Evolutionary conservation across 2,888 invertebrate genomes (phyloP), one percentile per base, ranked within the genome.

Genomic region (Lasius fuliginosus): DNA sequence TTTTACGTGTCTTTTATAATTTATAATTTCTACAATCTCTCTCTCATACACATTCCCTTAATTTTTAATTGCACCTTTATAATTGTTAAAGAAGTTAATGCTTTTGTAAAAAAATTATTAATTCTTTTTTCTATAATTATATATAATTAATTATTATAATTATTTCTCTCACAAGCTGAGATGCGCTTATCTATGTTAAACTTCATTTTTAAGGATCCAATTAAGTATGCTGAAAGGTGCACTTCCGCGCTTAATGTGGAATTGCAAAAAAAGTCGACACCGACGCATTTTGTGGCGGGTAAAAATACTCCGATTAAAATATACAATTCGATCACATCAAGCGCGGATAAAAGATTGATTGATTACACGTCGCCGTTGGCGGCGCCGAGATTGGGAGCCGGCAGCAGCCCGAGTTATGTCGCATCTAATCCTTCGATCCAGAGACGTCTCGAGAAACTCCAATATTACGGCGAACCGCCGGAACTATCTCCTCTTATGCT

Each of bases 391-490:
- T 49, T 36, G 27, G 64, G 30, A 53, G 8, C 18, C 27, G 46
- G 12, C 46, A 27, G 58, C 33, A 88, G 49, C 68, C 83, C 84
- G 15, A 83, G 49, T 42, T 74, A 82, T 8, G 18, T 75, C 46
- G 36, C 69, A 6, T 90, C 84, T 23, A 88, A 89, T 11, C 49
- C 88, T 3, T 86, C 92, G 12, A 89, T 91, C 23, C 90, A 92
- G 33, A 92, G 89, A 82, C 96, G 95, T 89, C 95, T 96, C 8
- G 95, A 95, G 1, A 96, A 94, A 92, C 92, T 96, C 75, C 95
- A 95, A 93, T 94, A 94, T 91, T 96, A 96, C 67, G 96, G 96
- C 0, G 95, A 96, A 91, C 96, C 96, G 0, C 96, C 96, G 0
- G 95, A 96, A 1, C 91, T 96, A n/a, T 95, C 95, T n/a, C 95